These are phyloP conservation scores for Bombus confusus DNA, from an alignment of 1,140 invertebrate species.

Conservation along the genomic window DNA sequence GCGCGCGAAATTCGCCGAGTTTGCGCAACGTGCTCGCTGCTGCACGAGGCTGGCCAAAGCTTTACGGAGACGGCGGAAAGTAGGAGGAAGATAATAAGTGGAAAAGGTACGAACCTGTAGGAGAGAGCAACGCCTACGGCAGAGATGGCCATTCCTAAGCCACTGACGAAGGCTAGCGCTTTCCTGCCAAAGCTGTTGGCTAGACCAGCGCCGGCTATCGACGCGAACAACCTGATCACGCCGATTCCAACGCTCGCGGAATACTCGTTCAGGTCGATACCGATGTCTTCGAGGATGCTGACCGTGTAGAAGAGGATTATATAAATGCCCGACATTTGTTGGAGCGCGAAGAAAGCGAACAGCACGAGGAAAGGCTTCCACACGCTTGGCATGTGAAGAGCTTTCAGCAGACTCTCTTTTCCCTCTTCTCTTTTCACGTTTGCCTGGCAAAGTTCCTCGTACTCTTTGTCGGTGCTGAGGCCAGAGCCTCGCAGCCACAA, in stretches of 20 bases:
- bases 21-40: no score
- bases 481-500: conserved; percentile 86
- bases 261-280: conserved; percentile 86
- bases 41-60: no score
- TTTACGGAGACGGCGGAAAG: no score
- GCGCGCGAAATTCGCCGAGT: no score
- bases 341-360: conserved; percentile 86
- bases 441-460: conserved; percentile 62
- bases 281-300: conserved; percentile 86
- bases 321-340: conserved; percentile 89
- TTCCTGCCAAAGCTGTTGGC: conserved; percentile 88
- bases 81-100: neutral
- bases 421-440: conserved; percentile 54
- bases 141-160: conserved; percentile 85
- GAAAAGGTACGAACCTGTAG: conserved; percentile 59
- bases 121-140: conserved; percentile 83
- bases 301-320: conserved; percentile 90
- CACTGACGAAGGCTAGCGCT: conserved; percentile 86
- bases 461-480: conserved; percentile 70
- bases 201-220: conserved; percentile 86
- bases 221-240: conserved; percentile 86
- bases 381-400: conserved; percentile 74
- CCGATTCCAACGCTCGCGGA: conserved; percentile 90
- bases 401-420: conserved; percentile 46
- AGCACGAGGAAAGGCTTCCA: conserved; percentile 87